These are phyloP conservation scores for Acomys russatus DNA, from an alignment of 2,797 vertebrate genomes.

Conservation along the genomic window DNA sequence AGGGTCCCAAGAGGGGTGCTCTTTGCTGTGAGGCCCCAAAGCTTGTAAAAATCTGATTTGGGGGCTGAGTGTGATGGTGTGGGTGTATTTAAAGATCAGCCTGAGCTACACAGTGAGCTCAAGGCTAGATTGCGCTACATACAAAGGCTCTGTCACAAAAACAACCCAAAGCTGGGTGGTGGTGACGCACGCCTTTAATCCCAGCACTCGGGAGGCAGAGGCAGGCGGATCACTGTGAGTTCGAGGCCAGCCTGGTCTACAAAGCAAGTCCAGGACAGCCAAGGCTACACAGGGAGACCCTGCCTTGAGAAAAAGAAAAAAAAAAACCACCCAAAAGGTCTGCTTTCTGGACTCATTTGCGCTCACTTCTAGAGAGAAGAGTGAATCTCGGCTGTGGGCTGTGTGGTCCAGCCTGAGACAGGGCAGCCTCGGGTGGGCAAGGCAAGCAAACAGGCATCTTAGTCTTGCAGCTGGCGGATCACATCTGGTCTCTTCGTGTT, in stretches of 20 bases:
- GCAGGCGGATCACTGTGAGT: no score
- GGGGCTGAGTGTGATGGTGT: not conserved
- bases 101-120: not conserved
- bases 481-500: fast-evolving
- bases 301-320: no score
- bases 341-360: not conserved
- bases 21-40: not conserved
- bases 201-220: no score
- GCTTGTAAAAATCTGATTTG: not conserved
- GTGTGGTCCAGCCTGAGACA: not conserved
- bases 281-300: not conserved
- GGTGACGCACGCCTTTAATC: no score
- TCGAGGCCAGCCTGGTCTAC: not conserved
- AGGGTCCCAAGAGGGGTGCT: not conserved
- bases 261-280: not conserved
- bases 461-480: not conserved
- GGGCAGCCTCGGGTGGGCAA: fast-evolving
- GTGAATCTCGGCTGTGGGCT: fast-evolving
- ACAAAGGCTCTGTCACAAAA: not conserved
- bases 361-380: not conserved
- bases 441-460: not conserved
- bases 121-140: not conserved
- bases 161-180: not conserved
- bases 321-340: not conserved
- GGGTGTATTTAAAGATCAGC: not conserved